Evolutionary conservation across 2,888 invertebrate species (phyloP), one percentile per base, ranked within the genome.

Genomic region (Pachliopta kotzebuea): DNA sequence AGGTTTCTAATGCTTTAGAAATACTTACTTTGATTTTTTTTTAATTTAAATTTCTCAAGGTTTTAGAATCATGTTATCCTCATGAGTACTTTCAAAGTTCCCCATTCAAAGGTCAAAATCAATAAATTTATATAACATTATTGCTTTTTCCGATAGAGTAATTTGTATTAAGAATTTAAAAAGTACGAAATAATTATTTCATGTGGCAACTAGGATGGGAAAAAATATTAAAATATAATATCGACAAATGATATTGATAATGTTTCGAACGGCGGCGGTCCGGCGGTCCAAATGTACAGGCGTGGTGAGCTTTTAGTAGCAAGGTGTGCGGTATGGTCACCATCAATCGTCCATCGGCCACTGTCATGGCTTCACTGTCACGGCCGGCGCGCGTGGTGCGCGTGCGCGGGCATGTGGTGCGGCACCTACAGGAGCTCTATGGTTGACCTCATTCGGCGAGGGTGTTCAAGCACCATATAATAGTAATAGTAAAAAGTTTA

Each of bases 341-440:
- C 72, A 76, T 78, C 77, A 71, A 71, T 68, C 71, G 63, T 67
- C 57, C 60, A 65, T 62, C 65, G 61, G 61, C 57, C 58, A 68
- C 70, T 67, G 67, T 73, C 74, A 72, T 68, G 67, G 76, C 76
- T 76, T 76, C 70, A 73, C 77, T 71, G 71, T 72, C 76, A 74
- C 79, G 81, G 77, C 74, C 76, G 78, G 75, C 74, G 76, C 73
- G 76, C 77, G 75, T 75, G 73, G n/a, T 80, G 79, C 81, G 77
- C 79, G 71, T 75, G 76, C 77, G 75, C 76, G 73, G 80, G 79
- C 81, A 77, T 79, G 71, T 75, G 76, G 76, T 78, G 71, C 73
- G 74, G 76, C 71, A 73, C 42, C 21, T 56, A 70, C 67, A 74
- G 73, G 71, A 73, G 77, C 81, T 84, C 80, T 83, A 82, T 82